Percentiles rank a stretch among this genome's conserved stretches.
Conservation (phyloP, 2,797 vertebrate genomes). For the Florisuga fusca region DNA sequence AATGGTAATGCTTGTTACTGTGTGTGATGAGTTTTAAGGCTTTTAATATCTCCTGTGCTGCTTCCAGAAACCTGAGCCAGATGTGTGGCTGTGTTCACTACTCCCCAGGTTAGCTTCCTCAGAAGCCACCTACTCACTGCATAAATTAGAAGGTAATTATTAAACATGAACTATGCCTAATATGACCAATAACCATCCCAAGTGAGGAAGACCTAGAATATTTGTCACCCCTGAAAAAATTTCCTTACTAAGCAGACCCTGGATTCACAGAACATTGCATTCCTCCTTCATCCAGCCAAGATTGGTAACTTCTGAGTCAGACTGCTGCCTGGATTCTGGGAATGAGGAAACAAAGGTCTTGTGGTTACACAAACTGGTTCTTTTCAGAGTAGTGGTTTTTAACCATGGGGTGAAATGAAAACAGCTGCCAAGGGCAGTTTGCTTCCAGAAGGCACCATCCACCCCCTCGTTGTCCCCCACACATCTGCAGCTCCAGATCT, state of each 20-base stretch:
- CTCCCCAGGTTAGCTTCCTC: neutral
- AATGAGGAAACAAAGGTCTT: constrained; percentile 1
- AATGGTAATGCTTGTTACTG: neutral
- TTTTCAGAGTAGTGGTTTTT: neutral
- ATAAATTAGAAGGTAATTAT: neutral
- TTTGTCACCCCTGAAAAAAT: neutral
- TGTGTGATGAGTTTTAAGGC: neutral
- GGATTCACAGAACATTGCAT: neutral
- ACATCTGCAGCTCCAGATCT: rapidly evolving
- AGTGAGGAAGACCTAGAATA: neutral
- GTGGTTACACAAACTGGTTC: neutral
- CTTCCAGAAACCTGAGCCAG: neutral
- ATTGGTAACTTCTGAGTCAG: constrained; percentile 17
- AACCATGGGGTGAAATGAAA: neutral
- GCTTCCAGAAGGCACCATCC: neutral
- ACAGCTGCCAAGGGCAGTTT: neutral
- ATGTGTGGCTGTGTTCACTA: neutral
- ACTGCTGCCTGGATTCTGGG: neutral
- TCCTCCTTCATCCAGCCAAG: neutral
- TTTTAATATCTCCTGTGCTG: neutral
- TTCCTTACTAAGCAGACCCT: neutral
- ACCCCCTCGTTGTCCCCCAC: neutral
- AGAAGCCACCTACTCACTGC: neutral
- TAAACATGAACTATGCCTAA: neutral
- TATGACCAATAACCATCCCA: neutral